Evolutionary conservation across 2,113 vertebrate species (phyloP).

Genomic region (Falcunculus frontatus): DNA sequence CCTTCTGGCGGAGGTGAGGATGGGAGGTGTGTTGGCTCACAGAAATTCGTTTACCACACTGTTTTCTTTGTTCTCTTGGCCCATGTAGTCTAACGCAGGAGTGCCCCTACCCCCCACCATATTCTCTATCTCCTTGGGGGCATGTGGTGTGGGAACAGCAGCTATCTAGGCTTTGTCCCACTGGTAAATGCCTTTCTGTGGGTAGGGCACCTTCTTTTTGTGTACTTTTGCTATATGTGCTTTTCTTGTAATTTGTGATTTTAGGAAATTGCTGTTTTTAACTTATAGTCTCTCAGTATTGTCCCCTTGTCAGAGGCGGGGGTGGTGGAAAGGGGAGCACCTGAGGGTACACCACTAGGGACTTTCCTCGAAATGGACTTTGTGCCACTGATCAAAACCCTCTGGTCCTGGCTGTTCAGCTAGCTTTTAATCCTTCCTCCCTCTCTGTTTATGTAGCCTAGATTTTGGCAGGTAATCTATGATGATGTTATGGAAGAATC

Average conservation of each 20-base stretch:
- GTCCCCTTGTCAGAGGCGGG: not conserved
- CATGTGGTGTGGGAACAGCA: not conserved
- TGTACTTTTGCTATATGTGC: not conserved
- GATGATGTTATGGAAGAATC: not conserved
- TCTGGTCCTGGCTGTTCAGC: not conserved
- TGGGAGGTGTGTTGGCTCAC: accelerated
- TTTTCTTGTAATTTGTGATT: not conserved
- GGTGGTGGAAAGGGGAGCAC: not conserved
- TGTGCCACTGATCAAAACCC: not conserved
- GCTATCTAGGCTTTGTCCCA: not conserved
- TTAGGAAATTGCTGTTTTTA: not conserved
- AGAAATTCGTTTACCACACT: not conserved
- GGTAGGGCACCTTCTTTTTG: not conserved
- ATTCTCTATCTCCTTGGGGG: not conserved
- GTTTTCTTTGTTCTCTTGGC: not conserved
- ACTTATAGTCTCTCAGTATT: not conserved
- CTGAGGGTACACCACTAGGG: not conserved
- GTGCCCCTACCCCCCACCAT: too few relatives aligned
- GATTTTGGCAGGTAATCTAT: not conserved
- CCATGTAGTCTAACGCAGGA: accelerated
- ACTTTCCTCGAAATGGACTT: not conserved
- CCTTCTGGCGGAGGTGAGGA: accelerated
- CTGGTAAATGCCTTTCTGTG: not conserved
- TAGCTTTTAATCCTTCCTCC: not conserved
- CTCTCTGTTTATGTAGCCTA: not conserved